Base-by-base conservation (phyloP, 2,888 invertebrate genomes). In the Callinectes sapidus region DNA sequence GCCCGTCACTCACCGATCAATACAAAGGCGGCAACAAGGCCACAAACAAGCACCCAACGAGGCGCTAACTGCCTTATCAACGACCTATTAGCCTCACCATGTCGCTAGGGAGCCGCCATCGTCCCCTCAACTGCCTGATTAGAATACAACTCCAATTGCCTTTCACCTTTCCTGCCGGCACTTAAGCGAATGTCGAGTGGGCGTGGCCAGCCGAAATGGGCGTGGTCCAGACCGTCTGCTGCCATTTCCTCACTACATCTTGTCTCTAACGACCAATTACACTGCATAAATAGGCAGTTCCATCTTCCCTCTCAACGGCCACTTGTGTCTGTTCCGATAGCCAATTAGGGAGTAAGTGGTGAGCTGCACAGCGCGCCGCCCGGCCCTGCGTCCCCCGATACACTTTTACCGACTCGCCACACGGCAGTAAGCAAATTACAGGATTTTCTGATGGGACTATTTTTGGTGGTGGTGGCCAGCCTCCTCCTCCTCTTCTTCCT, bases 251-350 rank as follows among this genome's bases (percentile, higher is more conserved):
- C 35, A 81, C 81, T 87, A 91, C 91, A 42, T 85, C 91, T 87
- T 66, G 23, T 42, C 91, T 66, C 91, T 91, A 91, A 91, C 91
- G 91, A 87, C 91, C 91, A 91, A 91, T 91, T 91, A 87, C 61
- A 85, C 61, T 87, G 91, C 91, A 91, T 91, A 87, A 91, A 91
- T 91, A 91, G 91, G 91, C 66, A 91, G 87, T 91, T 87, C 54
- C 91, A 42, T 35, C 87, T 32, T 39, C 71, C 87, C 87, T 87
- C 87, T 66, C 61, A 85, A 91, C 91, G 86, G 35, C 91, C 87
- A 86, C 87, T 91, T 61, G 39, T 42, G 91, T 87, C 87, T 86
- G 87, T 66, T 91, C 85, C 91, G 85, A 91, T 91, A 55, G 87
- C 66, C 91, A 91, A 87, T 91, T 87, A 91, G 87, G 91, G 66